Evolutionary conservation across 1,140 invertebrate genomes (phyloP).

Genomic region (Orchestia grillus): DNA sequence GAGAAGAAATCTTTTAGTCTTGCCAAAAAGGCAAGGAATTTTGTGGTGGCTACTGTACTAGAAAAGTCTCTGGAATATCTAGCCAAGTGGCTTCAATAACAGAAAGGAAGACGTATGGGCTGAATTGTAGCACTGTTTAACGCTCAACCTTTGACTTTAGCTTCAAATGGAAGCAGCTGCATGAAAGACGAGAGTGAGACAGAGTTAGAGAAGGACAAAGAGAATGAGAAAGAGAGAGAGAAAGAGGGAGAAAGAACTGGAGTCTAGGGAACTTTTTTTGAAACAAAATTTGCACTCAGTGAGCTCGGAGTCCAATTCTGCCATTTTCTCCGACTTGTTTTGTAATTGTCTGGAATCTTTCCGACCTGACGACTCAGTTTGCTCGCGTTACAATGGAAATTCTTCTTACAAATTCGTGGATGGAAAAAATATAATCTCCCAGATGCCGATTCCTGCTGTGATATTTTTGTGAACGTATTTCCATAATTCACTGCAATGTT

Average conservation of each 20-base stretch:
- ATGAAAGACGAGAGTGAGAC: too few species aligned
- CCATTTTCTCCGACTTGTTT: neutral
- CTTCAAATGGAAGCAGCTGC: neutral
- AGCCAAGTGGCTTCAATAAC: constrained; percentile 15
- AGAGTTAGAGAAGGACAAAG: too few species aligned
- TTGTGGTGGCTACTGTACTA: neutral
- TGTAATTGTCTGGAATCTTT: neutral
- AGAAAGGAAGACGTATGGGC: constrained; percentile 29
- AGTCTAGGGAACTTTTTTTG: neutral
- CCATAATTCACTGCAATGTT: neutral
- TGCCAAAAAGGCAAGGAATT: constrained; percentile 4
- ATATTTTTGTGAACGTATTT: neutral
- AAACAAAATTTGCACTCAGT: neutral
- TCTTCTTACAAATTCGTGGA: neutral
- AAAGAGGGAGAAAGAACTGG: neutral
- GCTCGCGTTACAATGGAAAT: neutral
- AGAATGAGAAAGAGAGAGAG: too few species aligned
- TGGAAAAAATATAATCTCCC: neutral
- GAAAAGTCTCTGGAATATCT: constrained; percentile 35
- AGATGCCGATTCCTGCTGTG: neutral
- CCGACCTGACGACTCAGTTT: neutral
- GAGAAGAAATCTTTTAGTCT: constrained; percentile 12
- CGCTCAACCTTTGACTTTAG: neutral
- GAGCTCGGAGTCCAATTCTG: neutral
- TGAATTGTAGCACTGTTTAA: neutral